These are phyloP conservation scores for Eira barbara DNA, from an alignment of 2,113 vertebrate genomes.

Conservation along the genomic window DNA sequence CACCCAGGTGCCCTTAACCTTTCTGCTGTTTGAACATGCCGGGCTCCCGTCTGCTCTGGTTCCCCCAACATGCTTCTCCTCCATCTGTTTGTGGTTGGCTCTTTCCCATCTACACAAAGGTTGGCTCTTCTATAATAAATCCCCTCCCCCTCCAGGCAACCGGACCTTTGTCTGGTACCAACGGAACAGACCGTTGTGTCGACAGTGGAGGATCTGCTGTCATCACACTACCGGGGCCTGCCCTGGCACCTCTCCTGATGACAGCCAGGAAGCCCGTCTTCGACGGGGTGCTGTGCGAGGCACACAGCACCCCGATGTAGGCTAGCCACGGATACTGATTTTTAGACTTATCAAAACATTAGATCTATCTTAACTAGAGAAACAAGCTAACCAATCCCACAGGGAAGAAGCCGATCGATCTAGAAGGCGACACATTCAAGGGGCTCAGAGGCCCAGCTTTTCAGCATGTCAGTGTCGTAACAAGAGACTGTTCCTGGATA, in stretches of 20 bases:
- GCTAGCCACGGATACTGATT: background rate
- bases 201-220: background rate
- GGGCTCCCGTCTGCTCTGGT: background rate
- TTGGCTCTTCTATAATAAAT: background rate
- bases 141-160: background rate
- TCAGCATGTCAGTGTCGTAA: background rate
- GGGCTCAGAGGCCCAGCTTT: background rate
- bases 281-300: fast-evolving
- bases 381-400: background rate
- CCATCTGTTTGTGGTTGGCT: background rate
- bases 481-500: background rate
- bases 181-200: background rate
- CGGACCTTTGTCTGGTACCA: background rate
- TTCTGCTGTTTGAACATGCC: background rate
- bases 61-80: background rate
- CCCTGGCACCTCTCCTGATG: background rate
- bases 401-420: background rate
- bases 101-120: background rate
- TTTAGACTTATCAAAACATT: background rate
- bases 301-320: background rate
- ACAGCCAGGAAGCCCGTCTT: background rate
- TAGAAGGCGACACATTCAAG: background rate
- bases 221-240: background rate
- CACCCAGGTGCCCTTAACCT: background rate
- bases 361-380: background rate